Evolutionary conservation across 1,140 invertebrate genomes (phyloP).

Genomic region (Zaprionus inermis): DNA sequence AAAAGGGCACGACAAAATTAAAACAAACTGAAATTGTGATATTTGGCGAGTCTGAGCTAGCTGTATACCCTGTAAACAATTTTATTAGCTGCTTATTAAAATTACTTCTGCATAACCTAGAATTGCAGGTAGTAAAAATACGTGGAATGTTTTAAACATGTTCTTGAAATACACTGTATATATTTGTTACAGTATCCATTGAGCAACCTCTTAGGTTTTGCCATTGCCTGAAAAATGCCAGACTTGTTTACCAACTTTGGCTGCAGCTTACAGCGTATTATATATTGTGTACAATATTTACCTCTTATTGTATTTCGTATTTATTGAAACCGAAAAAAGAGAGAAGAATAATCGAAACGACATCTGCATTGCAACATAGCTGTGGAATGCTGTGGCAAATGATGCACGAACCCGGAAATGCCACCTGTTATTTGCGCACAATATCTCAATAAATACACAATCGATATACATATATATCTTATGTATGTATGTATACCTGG

Average conservation of each 20-base stretch:
- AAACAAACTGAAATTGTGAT: constrained; percentile 20
- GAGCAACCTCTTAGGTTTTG: background rate
- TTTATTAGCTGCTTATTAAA: background rate
- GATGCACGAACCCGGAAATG: constrained; percentile 56
- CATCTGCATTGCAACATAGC: constrained; percentile 33
- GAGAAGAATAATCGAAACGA: background rate
- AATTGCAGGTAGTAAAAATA: background rate
- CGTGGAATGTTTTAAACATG: background rate
- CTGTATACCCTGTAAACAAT: background rate
- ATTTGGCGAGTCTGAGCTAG: background rate
- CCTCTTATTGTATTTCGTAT: constrained; percentile 46
- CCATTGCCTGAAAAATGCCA: background rate
- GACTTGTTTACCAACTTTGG: constrained; percentile 3
- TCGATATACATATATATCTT: constrained; percentile 22
- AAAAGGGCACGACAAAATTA: constrained; percentile 61
- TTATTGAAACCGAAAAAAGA: constrained; percentile 8
- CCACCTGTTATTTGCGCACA: constrained; percentile 68
- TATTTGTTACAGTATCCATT: no score
- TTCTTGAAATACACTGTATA: no score
- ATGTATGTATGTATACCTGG: background rate
- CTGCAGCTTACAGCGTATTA: constrained; percentile 14
- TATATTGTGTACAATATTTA: constrained; percentile 42
- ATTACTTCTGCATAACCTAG: no score
- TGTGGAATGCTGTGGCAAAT: constrained; percentile 39
- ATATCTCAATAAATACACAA: constrained; percentile 48